phyloP scores from a whole-genome alignment of 2,797 vertebrate genomes.

The Artibeus lituratus region DNA sequence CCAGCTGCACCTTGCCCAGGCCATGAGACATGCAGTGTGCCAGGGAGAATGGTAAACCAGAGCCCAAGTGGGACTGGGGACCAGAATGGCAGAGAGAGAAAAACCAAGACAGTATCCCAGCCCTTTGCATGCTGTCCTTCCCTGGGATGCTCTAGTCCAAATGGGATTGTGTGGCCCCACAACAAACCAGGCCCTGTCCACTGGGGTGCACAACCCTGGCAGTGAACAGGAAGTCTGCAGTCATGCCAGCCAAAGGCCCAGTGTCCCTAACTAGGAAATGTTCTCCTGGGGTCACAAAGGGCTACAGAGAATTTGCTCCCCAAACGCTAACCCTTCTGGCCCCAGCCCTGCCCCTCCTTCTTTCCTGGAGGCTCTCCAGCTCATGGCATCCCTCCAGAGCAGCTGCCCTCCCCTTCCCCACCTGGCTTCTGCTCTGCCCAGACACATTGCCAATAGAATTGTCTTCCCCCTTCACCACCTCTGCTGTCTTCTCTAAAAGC shows the following conservation, averaged over 20 bases:
- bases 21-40: no score
- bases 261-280: not conserved
- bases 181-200: not conserved
- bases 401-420: no score
- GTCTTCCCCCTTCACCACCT: not conserved
- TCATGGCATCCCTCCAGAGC: not conserved
- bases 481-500: not conserved
- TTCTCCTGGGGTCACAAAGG: not conserved
- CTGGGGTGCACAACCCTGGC: not conserved
- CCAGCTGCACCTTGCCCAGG: not conserved
- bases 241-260: not conserved
- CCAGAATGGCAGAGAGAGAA: no score
- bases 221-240: not conserved
- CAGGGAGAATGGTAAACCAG: rapidly evolving
- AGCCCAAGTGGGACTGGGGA: rapidly evolving
- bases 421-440: not conserved
- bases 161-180: not conserved
- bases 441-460: not conserved
- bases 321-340: not conserved
- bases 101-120: not conserved
- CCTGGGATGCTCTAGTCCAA: not conserved
- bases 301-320: not conserved
- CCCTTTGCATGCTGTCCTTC: not conserved
- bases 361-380: not conserved
- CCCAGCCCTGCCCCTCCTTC: not conserved